Evolutionary conservation across 2,888 invertebrate species (phyloP), one percentile per base, ranked within the genome.

Genomic region (Acanthopleura granulata): DNA sequence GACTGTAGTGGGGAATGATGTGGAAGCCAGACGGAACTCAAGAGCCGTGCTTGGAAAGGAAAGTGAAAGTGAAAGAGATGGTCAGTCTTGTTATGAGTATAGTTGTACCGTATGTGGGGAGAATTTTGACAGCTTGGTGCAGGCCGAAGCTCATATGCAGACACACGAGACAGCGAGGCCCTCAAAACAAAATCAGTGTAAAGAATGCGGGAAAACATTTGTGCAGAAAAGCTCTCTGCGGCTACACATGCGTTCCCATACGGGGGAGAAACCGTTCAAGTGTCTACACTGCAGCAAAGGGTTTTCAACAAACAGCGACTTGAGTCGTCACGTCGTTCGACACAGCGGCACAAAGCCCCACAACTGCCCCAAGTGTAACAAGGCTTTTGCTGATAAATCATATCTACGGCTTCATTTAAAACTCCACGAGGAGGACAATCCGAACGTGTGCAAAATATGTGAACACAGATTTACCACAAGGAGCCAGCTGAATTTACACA

Each of bases 131-230:
- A 16, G 16, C 66, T 27, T 27, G 6, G 29, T 3, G 16, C 29
- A 27, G 22, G 16, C 16, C 6, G 25, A 14, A 27, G 79, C 77
- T 78, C 81, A 81, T 62, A 62, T 78, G 16, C 72, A 79, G 49
- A 78, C 78, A 62, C 81, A 81, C 72, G 79, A 79, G 69, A 80
- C 76, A 11, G 79, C 78, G 73, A 81, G 80, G 71, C 79, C 82
- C 40, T 80, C 74, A 29, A 76, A 72, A 9, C 40, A 9, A 9
- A 40, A 40, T 9, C 40, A 40, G 16, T 82, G 82, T 74, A 79
- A 76, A 49, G 80, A 79, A 18, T 82, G 82, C 77, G 80, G 80
- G 12, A 82, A 82, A 72, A 79, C 74, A n/a, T 82, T 82, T 72
- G 79, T 79, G 22, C 80, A 82, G 66, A 75, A 79, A 40, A 79